These are phyloP conservation scores for Corythoichthys intestinalis DNA, from an alignment of 2,113 vertebrate species.

Conservation along the genomic window DNA sequence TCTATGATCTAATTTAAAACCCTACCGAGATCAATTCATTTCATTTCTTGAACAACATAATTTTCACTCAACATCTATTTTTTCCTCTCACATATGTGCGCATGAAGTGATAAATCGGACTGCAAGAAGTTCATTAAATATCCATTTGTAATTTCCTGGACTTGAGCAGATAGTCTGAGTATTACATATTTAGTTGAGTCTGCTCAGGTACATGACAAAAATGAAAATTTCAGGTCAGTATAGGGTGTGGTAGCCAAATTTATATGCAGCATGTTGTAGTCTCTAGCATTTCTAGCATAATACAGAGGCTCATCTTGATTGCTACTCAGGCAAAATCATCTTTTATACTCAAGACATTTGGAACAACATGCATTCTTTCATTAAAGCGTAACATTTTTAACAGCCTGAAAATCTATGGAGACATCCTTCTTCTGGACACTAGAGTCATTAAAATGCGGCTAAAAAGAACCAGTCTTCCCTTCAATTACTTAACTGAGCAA, in stretches of 20 bases:
- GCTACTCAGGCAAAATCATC: slow-evolving; percentile 15
- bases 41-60: slow-evolving; percentile 29
- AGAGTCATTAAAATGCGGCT: background rate
- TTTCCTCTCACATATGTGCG: slow-evolving; percentile 33
- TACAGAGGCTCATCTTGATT: slow-evolving; percentile 32
- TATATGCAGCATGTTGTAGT: slow-evolving; percentile 33
- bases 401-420: slow-evolving; percentile 15
- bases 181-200: slow-evolving; percentile 54
- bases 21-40: background rate
- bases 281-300: slow-evolving; percentile 6
- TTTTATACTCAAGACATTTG: slow-evolving; percentile 20
- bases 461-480: slow-evolving; percentile 6
- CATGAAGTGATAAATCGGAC: slow-evolving; percentile 44
- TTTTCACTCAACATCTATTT: slow-evolving; percentile 21
- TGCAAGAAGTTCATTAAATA: slow-evolving; percentile 60
- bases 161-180: slow-evolving; percentile 38
- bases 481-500: slow-evolving; percentile 8
- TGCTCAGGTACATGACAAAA: slow-evolving; percentile 24
- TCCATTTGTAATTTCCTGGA: slow-evolving; percentile 58
- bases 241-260: slow-evolving; percentile 20
- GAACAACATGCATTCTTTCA: slow-evolving; percentile 4
- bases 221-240: slow-evolving; percentile 31
- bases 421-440: slow-evolving; percentile 12
- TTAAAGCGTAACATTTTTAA: slow-evolving; percentile 19
- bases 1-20: slow-evolving; percentile 37